A percentile compares a stretch with the other conserved stretches of the same genome.
Evolutionary conservation across 2,888 invertebrate genomes (phyloP).

Genomic region (Thymelicus lineola): DNA sequence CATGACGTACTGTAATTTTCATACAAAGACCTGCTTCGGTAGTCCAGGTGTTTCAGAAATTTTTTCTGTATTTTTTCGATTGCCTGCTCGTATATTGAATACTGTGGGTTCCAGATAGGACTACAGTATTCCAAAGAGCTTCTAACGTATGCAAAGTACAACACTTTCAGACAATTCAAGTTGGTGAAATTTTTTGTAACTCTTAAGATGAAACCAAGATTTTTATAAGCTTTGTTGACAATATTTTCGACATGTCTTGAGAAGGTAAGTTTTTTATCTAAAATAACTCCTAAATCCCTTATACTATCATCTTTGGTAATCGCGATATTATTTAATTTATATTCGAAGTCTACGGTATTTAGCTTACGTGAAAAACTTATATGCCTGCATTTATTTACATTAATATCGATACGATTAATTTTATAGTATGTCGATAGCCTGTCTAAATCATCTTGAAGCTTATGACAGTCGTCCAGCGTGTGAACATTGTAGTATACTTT

Average conservation of each 20-base stretch:
- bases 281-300: not conserved
- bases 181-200: not conserved
- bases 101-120: not conserved
- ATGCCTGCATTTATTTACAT: not conserved
- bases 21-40: not conserved
- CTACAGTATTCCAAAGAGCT: not conserved
- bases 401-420: not conserved
- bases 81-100: not conserved
- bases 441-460: too few species aligned
- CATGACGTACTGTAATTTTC: not conserved
- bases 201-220: not conserved
- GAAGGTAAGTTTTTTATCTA: not conserved
- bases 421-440: not conserved
- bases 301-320: too few species aligned
- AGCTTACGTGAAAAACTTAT: too few species aligned
- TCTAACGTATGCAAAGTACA: not conserved
- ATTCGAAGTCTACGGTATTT: too few species aligned
- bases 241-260: not conserved
- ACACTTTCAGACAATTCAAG: not conserved
- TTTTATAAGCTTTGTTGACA: not conserved
- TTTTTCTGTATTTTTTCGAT: not conserved
- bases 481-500: too few species aligned
- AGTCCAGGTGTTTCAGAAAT: not conserved
- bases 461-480: too few species aligned
- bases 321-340: too few species aligned